These are phyloP conservation scores for Lydus trimaculatus DNA, from an alignment of 2,888 invertebrate species.

Conservation along the genomic window DNA sequence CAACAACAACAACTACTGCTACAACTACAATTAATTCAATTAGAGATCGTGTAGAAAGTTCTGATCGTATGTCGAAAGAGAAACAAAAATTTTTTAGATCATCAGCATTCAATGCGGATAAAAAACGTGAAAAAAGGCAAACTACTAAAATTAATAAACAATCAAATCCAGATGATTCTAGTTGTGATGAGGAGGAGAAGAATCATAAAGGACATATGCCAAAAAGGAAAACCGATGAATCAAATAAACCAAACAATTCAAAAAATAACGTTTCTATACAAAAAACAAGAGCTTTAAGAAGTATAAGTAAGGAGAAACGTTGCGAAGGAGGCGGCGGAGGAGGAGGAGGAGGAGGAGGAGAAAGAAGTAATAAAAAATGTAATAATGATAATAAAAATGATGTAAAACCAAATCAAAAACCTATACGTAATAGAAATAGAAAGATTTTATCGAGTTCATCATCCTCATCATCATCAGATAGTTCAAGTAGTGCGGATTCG, in stretches of 20 bases:
- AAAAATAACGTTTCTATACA: conserved; percentile 8
- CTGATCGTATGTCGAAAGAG: conserved; percentile 84
- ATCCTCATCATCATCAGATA: too few species aligned
- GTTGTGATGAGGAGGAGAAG: conserved; percentile 12
- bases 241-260: background rate
- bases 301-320: background rate
- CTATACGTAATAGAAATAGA: conserved; percentile 13
- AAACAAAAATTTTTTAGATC: conserved; percentile 87
- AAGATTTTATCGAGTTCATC: conserved; percentile 27
- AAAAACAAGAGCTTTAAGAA: background rate
- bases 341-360: background rate
- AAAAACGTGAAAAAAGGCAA: conserved; percentile 44
- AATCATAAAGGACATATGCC: conserved; percentile 16
- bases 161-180: conserved; percentile 12
- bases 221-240: conserved; percentile 24
- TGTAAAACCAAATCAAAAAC: background rate
- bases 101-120: conserved; percentile 79
- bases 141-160: conserved; percentile 29
- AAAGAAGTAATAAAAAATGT: background rate
- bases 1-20: conserved; percentile 33
- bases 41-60: conserved; percentile 64
- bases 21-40: conserved; percentile 46
- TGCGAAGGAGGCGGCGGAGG: background rate
- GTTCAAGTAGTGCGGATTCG: conserved; percentile 42
- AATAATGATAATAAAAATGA: conserved; percentile 7